phyloP scores from a whole-genome alignment of 2,113 vertebrate species.

The Sapajus apella region DNA sequence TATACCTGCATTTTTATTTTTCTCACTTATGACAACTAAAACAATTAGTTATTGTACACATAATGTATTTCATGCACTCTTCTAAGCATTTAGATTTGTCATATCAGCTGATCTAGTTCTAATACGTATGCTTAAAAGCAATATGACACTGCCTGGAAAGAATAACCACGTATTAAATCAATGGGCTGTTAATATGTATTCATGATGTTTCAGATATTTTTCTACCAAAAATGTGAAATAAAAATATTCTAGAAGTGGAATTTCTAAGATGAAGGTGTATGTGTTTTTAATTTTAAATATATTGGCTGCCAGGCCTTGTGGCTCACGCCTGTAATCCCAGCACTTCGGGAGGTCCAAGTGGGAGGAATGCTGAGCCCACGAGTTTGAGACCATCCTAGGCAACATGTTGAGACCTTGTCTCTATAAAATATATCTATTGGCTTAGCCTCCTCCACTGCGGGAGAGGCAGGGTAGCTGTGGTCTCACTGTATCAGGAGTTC shows the following conservation, averaged over 20 bases:
- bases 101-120: background rate
- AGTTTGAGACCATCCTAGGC: no score
- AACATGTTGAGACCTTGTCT: no score
- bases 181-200: background rate
- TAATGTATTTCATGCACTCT: background rate
- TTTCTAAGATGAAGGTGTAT: background rate
- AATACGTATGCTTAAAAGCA: background rate
- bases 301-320: no score
- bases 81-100: background rate
- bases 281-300: background rate
- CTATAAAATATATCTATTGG: no score
- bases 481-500: background rate
- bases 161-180: background rate
- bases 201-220: background rate
- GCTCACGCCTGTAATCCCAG: no score
- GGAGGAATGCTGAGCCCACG: no score
- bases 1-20: background rate
- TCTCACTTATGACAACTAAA: background rate
- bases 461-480: background rate
- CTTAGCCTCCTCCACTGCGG: background rate
- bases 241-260: background rate
- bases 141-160: background rate
- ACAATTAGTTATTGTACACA: background rate
- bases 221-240: background rate
- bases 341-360: no score